Percentiles rank a stretch among this genome's conserved stretches.
Conservation (phyloP, 2,888 invertebrate species). For the Patella depressa region DNA sequence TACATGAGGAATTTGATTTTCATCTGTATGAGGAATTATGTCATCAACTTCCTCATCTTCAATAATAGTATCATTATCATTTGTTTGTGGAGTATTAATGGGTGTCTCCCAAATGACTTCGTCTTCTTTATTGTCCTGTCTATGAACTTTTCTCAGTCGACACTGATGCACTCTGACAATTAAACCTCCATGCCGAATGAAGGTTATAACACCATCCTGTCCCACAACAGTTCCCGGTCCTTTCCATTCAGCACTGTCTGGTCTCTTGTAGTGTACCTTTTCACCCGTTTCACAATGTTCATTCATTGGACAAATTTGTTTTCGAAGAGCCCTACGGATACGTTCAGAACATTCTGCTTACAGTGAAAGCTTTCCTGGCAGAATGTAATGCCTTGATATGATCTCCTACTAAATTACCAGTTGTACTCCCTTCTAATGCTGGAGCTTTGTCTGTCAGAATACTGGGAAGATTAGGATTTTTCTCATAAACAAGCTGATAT, state of each 20-base stretch:
- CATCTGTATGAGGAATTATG: neutral
- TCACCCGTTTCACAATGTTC: constrained; percentile 18
- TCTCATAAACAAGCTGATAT: constrained; percentile 27
- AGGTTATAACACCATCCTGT: constrained; percentile 12
- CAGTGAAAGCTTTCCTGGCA: constrained; percentile 12
- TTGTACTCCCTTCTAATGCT: constrained; percentile 25
- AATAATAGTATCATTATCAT: neutral
- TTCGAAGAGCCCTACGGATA: constrained; percentile 25
- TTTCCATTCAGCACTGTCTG: constrained; percentile 13
- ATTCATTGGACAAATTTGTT: constrained; percentile 17
- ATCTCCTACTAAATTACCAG: constrained; percentile 8
- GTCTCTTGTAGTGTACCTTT: constrained; percentile 12
- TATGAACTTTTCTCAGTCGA: neutral
- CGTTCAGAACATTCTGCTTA: constrained; percentile 23
- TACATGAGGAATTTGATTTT: neutral
- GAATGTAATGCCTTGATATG: constrained; percentile 16
- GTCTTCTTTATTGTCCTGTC: neutral
- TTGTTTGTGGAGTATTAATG: neutral
- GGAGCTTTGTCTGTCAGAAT: constrained; percentile 22
- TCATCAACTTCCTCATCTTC: neutral
- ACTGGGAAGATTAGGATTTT: constrained; percentile 28
- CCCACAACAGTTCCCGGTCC: constrained; percentile 1
- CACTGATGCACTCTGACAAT: constrained; percentile 8
- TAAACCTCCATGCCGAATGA: constrained; percentile 14
- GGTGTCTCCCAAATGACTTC: neutral